phyloP scores from a whole-genome alignment of 1,140 invertebrate species.

The Brachionus manjavacas region DNA sequence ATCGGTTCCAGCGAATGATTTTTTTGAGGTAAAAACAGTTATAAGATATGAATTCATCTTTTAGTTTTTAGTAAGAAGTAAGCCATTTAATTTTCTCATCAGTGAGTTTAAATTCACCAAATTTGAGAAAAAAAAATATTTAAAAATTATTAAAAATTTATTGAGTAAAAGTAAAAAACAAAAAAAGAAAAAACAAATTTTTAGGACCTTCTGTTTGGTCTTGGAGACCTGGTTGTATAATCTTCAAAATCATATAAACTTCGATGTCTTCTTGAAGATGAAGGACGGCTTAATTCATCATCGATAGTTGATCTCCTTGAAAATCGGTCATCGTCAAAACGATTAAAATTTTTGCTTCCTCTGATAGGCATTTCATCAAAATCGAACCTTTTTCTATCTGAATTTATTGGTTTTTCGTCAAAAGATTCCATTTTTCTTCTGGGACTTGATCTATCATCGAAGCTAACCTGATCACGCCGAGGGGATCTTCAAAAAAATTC shows the following conservation, averaged over 20 bases:
- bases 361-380: background rate
- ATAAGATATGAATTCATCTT: constrained; percentile 49
- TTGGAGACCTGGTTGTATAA: background rate
- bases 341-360: background rate
- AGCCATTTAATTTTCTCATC: background rate
- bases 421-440: background rate
- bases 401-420: background rate
- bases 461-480: background rate
- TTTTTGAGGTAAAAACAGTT: constrained; percentile 54
- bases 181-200: background rate
- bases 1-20: constrained; percentile 53
- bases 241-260: constrained; percentile 25
- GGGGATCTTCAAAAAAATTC: background rate
- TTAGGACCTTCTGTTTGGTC: background rate
- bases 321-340: background rate
- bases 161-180: background rate
- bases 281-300: background rate
- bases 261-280: background rate
- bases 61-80: background rate
- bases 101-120: constrained; percentile 19
- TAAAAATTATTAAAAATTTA: background rate
- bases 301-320: background rate
- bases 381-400: background rate
- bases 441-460: background rate
- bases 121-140: background rate